Percentiles rank a stretch among this genome's conserved stretches.
Evolutionary conservation across 1,140 invertebrate species (phyloP).

Genomic region (Zophobas morio): DNA sequence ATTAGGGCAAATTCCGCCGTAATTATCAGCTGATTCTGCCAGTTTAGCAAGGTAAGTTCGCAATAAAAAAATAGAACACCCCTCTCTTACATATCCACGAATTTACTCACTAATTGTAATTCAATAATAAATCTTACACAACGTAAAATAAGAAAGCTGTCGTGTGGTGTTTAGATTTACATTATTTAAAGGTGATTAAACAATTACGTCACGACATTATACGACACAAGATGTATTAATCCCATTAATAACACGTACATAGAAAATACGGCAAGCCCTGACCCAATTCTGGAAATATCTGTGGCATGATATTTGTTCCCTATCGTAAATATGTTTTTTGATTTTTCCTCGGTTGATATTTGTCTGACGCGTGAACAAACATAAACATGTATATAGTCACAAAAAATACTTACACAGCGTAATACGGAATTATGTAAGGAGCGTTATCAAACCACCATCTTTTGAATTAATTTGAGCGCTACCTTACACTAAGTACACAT

Average conservation of each 20-base stretch:
- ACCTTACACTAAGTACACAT: too few relatives aligned
- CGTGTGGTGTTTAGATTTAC: slow-evolving; percentile 29
- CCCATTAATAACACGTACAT: slow-evolving; percentile 32
- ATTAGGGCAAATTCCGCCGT: slow-evolving; percentile 47
- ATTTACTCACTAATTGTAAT: background rate
- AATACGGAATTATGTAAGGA: too few relatives aligned
- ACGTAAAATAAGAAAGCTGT: slow-evolving; percentile 39
- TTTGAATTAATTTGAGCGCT: too few relatives aligned
- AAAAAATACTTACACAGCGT: too few relatives aligned
- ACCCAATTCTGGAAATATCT: slow-evolving; percentile 15
- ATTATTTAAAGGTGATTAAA: slow-evolving; percentile 42
- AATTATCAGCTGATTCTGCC: slow-evolving; percentile 32
- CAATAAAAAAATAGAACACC: slow-evolving; percentile 5
- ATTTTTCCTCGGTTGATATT: background rate
- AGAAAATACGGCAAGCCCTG: slow-evolving; percentile 20
- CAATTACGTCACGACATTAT: slow-evolving; percentile 41
- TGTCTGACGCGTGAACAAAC: background rate
- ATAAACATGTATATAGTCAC: too few relatives aligned
- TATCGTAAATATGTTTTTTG: background rate
- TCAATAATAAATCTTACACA: slow-evolving; percentile 36
- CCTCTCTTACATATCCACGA: slow-evolving; percentile 17
- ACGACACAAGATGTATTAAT: slow-evolving; percentile 40
- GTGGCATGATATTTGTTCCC: background rate
- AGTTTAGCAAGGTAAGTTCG: background rate
- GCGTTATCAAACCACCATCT: too few relatives aligned